Evolutionary conservation across 2,888 invertebrate species (phyloP).

Genomic region (Cactoblastis cactorum): DNA sequence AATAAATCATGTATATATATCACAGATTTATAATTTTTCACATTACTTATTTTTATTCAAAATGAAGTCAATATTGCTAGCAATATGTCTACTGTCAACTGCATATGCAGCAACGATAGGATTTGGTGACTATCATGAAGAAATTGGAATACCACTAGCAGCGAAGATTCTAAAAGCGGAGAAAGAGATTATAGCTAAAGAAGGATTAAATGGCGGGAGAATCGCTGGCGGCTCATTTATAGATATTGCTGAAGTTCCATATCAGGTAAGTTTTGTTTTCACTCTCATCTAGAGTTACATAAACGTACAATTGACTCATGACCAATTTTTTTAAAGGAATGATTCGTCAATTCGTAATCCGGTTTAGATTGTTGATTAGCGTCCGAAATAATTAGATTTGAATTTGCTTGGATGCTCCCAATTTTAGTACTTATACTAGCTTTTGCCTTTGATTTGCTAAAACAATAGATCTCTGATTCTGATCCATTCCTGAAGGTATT

Average conservation of each 20-base stretch:
- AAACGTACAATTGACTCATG: too few species aligned
- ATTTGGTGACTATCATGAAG: neutral
- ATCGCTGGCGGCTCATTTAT: conserved; percentile 1
- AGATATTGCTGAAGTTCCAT: neutral
- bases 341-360: too few species aligned
- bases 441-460: too few species aligned
- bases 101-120: neutral
- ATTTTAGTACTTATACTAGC: too few species aligned
- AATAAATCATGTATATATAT: too few species aligned
- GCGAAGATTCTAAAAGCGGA: neutral
- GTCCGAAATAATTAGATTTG: too few species aligned
- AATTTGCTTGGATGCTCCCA: too few species aligned
- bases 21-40: too few species aligned
- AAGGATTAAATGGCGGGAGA: neutral
- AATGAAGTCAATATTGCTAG: neutral
- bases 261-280: neutral
- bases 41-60: too few species aligned
- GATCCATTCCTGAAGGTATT: too few species aligned
- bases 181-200: neutral
- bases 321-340: too few species aligned
- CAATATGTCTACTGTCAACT: neutral
- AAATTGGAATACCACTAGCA: conserved; percentile 2
- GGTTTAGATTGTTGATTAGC: too few species aligned
- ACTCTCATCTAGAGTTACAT: neutral
- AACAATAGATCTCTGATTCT: neutral